phyloP scores from a whole-genome alignment of 1,140 invertebrate species.

The Carcinoscorpius rotundicauda region DNA sequence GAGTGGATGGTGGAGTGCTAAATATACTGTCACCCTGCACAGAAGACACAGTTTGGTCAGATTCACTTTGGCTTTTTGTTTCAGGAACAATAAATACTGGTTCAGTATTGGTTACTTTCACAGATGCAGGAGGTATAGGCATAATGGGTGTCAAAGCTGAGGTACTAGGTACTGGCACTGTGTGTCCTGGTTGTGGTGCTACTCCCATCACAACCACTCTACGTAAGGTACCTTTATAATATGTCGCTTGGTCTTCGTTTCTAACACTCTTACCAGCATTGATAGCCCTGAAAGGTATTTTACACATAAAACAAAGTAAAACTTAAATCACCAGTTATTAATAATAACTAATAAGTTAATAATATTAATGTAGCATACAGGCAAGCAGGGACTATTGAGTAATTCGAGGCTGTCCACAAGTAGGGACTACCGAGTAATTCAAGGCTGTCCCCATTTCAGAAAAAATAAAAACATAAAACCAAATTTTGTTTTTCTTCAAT shows the following conservation, averaged over 20 bases:
- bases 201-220: neutral
- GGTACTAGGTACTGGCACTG: no score
- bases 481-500: no score
- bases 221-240: conserved; percentile 15
- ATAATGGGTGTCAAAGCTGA: no score
- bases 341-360: conserved; percentile 7
- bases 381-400: neutral
- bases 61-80: neutral
- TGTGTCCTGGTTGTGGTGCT: no score
- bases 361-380: neutral
- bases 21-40: conserved; percentile 11
- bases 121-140: no score
- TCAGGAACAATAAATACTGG: neutral
- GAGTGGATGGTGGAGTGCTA: conserved; percentile 14
- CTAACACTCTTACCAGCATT: conserved; percentile 66
- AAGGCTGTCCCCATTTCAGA: no score
- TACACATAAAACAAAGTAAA: no score
- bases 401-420: no score
- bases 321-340: conserved; percentile 21
- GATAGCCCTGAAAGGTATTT: conserved; percentile 33
- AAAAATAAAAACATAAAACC: no score
- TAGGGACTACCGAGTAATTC: no score
- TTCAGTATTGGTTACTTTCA: no score
- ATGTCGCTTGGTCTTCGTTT: conserved; percentile 66
- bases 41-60: neutral